Percentiles rank a stretch among this genome's conserved stretches.
Conservation (phyloP, 2,113 vertebrate species). For the Poecile atricapillus region DNA sequence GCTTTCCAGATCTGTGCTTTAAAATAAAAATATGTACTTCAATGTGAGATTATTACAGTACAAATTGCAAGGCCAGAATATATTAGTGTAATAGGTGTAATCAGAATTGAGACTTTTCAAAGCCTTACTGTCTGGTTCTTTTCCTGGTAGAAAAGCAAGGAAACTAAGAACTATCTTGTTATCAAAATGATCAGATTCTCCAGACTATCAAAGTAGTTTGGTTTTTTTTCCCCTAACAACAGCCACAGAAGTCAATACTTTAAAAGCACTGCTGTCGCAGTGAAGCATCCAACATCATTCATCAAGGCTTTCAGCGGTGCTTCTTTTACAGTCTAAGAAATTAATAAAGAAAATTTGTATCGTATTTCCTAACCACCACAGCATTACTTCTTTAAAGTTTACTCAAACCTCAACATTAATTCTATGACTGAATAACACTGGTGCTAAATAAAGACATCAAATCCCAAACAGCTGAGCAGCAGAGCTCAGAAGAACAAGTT, state of each 20-base stretch:
- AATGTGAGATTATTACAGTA: background rate
- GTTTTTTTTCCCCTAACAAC: background rate
- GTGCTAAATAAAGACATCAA: background rate
- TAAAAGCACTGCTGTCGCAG: background rate
- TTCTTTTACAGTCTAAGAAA: background rate
- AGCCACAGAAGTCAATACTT: background rate
- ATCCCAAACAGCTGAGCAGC: background rate
- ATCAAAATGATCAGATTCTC: constrained; percentile 22
- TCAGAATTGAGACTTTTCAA: background rate
- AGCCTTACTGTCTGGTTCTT: background rate
- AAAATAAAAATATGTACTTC: background rate
- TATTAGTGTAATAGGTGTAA: background rate
- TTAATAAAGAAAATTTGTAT: background rate
- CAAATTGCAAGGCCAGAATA: background rate
- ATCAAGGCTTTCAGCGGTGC: background rate
- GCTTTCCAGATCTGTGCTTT: background rate
- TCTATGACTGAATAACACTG: background rate
- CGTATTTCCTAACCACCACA: background rate
- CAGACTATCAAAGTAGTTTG: background rate
- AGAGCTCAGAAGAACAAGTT: background rate
- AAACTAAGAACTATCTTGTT: background rate
- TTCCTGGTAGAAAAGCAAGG: background rate
- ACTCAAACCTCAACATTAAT: background rate
- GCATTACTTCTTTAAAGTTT: background rate
- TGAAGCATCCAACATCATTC: background rate